A percentile compares a stretch with the other conserved stretches of the same genome.
These are phyloP conservation scores for Chaenodraco wilsoni DNA, from an alignment of 2,797 vertebrate genomes.

Conservation along the genomic window DNA sequence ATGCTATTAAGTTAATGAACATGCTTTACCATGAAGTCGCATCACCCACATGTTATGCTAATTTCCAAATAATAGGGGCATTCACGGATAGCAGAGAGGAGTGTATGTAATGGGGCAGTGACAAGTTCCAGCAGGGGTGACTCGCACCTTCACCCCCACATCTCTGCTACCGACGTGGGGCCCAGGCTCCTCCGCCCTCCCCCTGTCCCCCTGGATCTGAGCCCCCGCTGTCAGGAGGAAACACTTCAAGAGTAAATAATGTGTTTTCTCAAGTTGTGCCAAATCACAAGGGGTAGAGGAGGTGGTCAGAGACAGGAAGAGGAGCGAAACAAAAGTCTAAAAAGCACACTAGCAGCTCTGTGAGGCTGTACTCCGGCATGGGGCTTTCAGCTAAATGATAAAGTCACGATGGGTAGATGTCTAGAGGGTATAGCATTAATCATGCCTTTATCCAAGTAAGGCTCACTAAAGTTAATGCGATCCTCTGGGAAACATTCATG, in stretches of 20 bases:
- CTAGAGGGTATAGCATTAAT: not conserved
- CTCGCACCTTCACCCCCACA: slow-evolving; percentile 53
- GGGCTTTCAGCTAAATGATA: slow-evolving; percentile 1
- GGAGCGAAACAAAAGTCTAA: slow-evolving; percentile 41
- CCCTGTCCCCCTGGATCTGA: slow-evolving; percentile 45
- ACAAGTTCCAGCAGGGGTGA: slow-evolving; percentile 43
- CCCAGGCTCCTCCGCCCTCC: slow-evolving; percentile 40
- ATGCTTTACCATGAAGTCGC: slow-evolving; percentile 38
- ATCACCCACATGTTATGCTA: slow-evolving; percentile 13
- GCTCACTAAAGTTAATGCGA: not conserved
- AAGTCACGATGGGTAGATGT: not conserved
- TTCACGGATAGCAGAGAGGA: slow-evolving; percentile 16
- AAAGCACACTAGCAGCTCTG: slow-evolving; percentile 38
- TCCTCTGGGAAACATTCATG: not conserved
- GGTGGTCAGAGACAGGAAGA: slow-evolving; percentile 53
- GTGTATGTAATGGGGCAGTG: slow-evolving; percentile 31
- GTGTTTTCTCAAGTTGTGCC: slow-evolving; percentile 75
- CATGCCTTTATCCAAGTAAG: not conserved
- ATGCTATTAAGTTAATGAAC: slow-evolving; percentile 54
- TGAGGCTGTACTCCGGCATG: slow-evolving; percentile 10
- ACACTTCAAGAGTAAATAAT: slow-evolving; percentile 80
- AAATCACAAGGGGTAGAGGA: slow-evolving; percentile 59
- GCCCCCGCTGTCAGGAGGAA: slow-evolving; percentile 62
- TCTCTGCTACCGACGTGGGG: slow-evolving; percentile 54
- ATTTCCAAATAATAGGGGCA: slow-evolving; percentile 23